Percentiles rank a stretch among this genome's conserved stretches.
phyloP scores from a whole-genome alignment of 2,797 vertebrate genomes.

The Neomorphus geoffroyi region DNA sequence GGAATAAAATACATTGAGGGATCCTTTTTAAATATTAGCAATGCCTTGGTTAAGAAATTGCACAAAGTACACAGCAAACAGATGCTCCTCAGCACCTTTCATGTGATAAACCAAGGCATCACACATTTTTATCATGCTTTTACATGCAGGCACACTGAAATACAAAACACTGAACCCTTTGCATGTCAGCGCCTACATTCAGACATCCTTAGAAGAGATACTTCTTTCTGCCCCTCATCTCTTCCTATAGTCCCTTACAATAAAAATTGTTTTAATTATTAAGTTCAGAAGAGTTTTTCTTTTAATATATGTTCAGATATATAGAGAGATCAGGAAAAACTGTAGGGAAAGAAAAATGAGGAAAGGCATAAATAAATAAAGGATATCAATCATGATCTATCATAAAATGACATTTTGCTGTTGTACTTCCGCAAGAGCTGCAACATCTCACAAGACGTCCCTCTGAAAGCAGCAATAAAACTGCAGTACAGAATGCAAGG shows the following conservation, averaged over 20 bases:
- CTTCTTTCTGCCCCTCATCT: not conserved
- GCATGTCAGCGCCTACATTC: conserved; percentile 49
- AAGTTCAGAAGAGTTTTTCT: not conserved
- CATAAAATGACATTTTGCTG: conserved; percentile 46
- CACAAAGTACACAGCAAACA: conserved; percentile 36
- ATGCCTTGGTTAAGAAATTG: conserved; percentile 4
- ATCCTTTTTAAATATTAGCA: not conserved
- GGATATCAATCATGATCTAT: conserved; percentile 54
- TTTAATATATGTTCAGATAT: not conserved
- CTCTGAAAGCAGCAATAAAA: conserved; percentile 63
- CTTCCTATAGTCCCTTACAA: not conserved
- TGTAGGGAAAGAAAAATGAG: conserved; percentile 11
- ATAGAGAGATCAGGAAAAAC: not conserved
- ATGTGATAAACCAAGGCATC: conserved; percentile 71
- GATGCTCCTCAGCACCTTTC: conserved; percentile 72
- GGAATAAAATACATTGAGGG: not conserved
- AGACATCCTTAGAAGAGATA: not conserved
- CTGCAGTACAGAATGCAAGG: conserved; percentile 46
- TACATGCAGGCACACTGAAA: conserved; percentile 34
- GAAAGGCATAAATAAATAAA: conserved; percentile 53
- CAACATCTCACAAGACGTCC: conserved; percentile 50
- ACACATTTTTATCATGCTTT: conserved; percentile 74
- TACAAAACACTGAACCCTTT: not conserved
- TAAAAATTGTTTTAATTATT: conserved; percentile 12
- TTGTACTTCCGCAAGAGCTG: conserved; percentile 21